Base-by-base conservation (phyloP, 2,113 vertebrate genomes). In the Phainopepla nitens region DNA sequence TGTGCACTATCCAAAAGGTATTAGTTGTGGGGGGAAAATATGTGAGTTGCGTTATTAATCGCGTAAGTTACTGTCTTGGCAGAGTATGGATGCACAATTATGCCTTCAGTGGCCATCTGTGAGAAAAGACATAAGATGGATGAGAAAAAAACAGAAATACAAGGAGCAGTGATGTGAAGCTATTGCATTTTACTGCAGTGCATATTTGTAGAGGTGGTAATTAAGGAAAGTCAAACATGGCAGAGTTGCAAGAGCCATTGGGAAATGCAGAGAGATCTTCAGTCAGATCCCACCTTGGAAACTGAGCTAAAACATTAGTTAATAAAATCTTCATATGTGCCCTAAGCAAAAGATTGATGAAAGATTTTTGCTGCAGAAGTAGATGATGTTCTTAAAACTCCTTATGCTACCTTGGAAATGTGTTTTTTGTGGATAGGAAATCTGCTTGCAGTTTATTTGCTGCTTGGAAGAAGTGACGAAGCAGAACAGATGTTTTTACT, bases 401-500 rank as follows among this genome's bases (percentile, higher is more conserved):
- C 89, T 89, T 91, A 82, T 72, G 77, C n/a, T 78, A 78, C 80
- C 80, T 94, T 94, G 57, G 51, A 94, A 91, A 84, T 78, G 56
- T 18, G 22, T 24, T 77, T 72, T 71, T 95, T 89, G 80, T 92
- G 87, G 94, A 61, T 70, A 62, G 75, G 22, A 91, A 95, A 93
- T 73, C 65, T 91, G 42, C 77, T 91, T 82, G 78, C 71, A 86
- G 79, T 85, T 95, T 94, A 92, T 90, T 91, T 96, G 82, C 51
- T 92, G 24, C 66, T 93, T 91, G 82, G 82, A 86, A 86, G 41
- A 88, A 93, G 71, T 56, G 79, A 64, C 3, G 23, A 91, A 95
- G 51, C 29, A 88, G 90, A 96, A 86, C 87, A 95, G 94, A 92
- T 95, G 90, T 78, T 96, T 94, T 82, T 77, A 72, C 39, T 94